Evolutionary conservation across 2,113 vertebrate species (phyloP).

Genomic region (Perca flavescens): DNA sequence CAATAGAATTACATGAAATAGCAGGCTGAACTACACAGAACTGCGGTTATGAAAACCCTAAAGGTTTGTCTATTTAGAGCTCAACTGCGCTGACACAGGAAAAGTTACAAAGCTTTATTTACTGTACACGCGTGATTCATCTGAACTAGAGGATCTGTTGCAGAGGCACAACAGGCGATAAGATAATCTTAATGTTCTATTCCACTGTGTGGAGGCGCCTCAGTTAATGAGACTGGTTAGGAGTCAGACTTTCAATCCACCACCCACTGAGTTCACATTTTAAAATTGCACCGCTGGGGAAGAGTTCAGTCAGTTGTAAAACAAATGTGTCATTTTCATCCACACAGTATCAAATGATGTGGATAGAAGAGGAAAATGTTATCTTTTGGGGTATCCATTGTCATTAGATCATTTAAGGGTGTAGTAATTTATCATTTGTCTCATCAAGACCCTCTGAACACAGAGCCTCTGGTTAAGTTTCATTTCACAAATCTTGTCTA

Average conservation of each 20-base stretch:
- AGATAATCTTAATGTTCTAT: conserved; percentile 51
- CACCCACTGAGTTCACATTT: conserved; percentile 52
- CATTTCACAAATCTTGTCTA: conserved; percentile 33
- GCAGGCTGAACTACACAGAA: conserved; percentile 26
- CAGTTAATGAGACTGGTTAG: conserved; percentile 52
- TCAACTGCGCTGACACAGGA: conserved; percentile 19
- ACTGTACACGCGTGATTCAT: conserved; percentile 22
- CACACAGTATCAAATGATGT: conserved; percentile 26
- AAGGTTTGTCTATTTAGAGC: conserved; percentile 58
- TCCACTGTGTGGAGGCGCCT: conserved; percentile 33
- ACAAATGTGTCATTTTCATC: conserved; percentile 46
- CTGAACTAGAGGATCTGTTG: conserved; percentile 40
- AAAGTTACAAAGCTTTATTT: conserved; percentile 42
- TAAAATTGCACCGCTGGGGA: conserved; percentile 44
- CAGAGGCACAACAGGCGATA: conserved; percentile 25
- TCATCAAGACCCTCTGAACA: conserved; percentile 22
- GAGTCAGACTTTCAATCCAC: conserved; percentile 54
- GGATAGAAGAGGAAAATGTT: conserved; percentile 27
- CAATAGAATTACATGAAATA: conserved; percentile 61
- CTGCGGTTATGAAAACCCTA: conserved; percentile 41
- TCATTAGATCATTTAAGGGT: conserved; percentile 21
- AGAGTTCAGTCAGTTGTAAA: conserved; percentile 42
- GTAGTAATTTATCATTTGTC: conserved; percentile 14
- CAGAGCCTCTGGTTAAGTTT: conserved; percentile 1
- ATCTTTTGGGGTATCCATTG: conserved; percentile 1